Evolutionary conservation across 1,140 invertebrate species (phyloP).

Genomic region (Onthophagus taurus): DNA sequence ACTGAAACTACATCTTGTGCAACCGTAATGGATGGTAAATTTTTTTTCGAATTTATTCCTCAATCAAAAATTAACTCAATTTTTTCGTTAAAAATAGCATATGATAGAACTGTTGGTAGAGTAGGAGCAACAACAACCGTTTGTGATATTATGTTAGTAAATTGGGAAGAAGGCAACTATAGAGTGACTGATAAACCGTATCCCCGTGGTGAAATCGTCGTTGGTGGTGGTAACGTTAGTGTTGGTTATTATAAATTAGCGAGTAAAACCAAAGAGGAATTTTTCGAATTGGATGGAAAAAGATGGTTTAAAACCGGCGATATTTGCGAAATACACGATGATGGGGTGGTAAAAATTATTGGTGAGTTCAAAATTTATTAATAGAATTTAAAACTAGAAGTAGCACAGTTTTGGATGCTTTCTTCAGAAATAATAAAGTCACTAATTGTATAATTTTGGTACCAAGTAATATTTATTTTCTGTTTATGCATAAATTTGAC

Average conservation of each 20-base stretch:
- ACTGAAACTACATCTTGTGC: conserved; percentile 94
- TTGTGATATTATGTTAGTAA: conserved; percentile 76
- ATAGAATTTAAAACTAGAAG: too few species aligned
- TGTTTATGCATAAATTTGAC: too few species aligned
- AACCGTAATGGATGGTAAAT: conserved; percentile 75
- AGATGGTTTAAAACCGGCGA: conserved; percentile 95
- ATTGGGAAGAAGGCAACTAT: conserved; percentile 96
- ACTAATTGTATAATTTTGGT: too few species aligned
- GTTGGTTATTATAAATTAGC: conserved; percentile 90
- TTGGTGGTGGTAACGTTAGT: conserved; percentile 86
- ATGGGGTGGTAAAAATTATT: conserved; percentile 94
- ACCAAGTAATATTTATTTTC: too few species aligned
- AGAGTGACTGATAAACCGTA: conserved; percentile 78
- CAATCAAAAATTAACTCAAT: not conserved
- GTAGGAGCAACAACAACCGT: conserved; percentile 84
- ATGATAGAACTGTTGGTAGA: conserved; percentile 67
- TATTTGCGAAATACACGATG: conserved; percentile 85
- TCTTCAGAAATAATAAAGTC: too few species aligned
- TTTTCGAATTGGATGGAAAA: conserved; percentile 68
- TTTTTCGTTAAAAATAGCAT: conserved; percentile 32
- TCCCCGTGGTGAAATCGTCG: conserved; percentile 86
- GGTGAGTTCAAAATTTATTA: conserved; percentile 51
- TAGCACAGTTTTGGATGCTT: too few species aligned
- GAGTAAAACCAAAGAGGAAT: conserved; percentile 85
- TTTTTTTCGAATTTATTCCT: not conserved